Evolutionary conservation across 2,888 invertebrate genomes (phyloP).

Genomic region (Acleris laterana): DNA sequence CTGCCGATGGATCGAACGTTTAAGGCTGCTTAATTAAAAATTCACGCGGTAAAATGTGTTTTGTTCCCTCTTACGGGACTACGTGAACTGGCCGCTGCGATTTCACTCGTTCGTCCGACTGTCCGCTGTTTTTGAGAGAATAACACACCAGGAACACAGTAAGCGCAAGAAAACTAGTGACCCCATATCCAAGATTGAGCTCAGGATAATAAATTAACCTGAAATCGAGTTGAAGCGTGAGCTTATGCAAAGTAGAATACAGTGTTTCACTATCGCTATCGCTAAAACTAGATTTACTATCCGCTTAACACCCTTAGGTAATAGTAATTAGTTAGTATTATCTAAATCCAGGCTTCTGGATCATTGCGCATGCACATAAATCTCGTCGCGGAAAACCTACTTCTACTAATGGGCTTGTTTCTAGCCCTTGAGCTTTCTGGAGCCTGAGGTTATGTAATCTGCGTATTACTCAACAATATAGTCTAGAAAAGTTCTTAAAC

Average conservation of each 20-base stretch:
- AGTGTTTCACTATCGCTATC: conserved; percentile 8
- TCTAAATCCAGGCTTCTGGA: conserved; percentile 22
- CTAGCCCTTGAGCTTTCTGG: conserved; percentile 33
- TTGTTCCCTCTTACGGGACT: no score
- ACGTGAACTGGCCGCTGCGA: no score
- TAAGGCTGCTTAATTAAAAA: no score
- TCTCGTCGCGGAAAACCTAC: conserved; percentile 31
- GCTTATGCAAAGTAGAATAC: conserved; percentile 17
- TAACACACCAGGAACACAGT: no score
- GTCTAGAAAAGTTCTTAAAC: conserved; percentile 33
- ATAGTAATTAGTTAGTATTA: conserved; percentile 23
- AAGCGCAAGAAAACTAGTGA: neutral
- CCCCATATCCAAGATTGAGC: neutral
- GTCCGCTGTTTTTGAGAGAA: no score
- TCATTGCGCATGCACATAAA: conserved; percentile 30
- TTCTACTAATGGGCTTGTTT: conserved; percentile 24
- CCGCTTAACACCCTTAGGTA: conserved; percentile 18
- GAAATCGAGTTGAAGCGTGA: neutral
- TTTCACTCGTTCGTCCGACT: no score
- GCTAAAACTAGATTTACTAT: neutral
- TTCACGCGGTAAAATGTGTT: no score
- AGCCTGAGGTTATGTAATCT: conserved; percentile 31
- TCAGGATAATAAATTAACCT: neutral
- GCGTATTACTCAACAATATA: conserved; percentile 26
- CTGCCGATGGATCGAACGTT: no score